Evolutionary conservation across 2,797 vertebrate species (phyloP).

Genomic region (Enteromius mattozi): DNA sequence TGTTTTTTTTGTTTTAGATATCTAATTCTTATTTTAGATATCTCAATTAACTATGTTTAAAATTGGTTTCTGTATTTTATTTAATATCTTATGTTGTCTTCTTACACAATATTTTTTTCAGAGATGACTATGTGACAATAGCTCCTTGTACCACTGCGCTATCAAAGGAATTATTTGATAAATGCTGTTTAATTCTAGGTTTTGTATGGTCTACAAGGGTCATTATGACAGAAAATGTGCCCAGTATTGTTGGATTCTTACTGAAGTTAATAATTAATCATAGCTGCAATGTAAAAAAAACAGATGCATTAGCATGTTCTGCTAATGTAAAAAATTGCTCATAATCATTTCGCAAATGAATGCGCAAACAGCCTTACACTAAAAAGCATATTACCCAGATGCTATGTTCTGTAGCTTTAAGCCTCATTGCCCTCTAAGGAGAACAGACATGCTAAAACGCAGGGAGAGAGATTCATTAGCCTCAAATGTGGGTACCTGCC

Average conservation of each 20-base stretch:
- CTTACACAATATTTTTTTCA: neutral
- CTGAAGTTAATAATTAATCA: neutral
- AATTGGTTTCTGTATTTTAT: neutral
- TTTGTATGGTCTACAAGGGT: no score
- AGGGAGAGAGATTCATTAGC: constrained; percentile 71
- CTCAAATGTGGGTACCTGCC: constrained; percentile 69
- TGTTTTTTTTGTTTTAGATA: no score
- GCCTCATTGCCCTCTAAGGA: constrained; percentile 20
- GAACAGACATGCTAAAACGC: constrained; percentile 26
- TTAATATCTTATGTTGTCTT: neutral
- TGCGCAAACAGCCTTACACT: constrained; percentile 26
- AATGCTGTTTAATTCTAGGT: neutral
- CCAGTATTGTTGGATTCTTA: neutral
- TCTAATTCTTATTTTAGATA: no score
- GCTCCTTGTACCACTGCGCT: neutral
- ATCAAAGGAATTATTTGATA: neutral
- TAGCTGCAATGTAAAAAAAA: neutral
- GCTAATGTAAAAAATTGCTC: constrained; percentile 28
- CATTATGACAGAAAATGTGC: neutral
- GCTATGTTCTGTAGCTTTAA: constrained; percentile 40
- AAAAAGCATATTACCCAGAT: constrained; percentile 42
- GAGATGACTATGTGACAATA: neutral
- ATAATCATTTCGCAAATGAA: constrained; percentile 28
- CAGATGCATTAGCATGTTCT: constrained; percentile 12
- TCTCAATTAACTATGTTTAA: neutral